Evolutionary conservation across 1,140 invertebrate species (phyloP), one percentile per base, ranked within the genome.

Genomic region (Tribolium madens): DNA sequence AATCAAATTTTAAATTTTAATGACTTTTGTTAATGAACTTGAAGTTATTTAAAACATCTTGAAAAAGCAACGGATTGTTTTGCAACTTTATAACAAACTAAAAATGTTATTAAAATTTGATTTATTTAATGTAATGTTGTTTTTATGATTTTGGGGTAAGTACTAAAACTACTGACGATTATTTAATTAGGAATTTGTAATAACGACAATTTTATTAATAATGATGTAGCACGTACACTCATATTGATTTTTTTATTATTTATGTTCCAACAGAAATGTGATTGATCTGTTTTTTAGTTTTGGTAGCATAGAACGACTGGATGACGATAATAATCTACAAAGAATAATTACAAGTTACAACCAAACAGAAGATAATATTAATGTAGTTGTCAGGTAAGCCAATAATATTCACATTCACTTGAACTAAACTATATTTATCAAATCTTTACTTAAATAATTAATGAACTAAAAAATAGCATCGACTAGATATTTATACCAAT

Each of bases 321-420:
- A 86, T 69, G 81, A 81, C 7, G 82, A 78, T 57, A 83, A 84
- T 73, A 83, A 83, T 70, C 72, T 81, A 14, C 81, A 76, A 68
- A 81, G 83, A 64, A 83, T 86, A 77, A 83, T 84, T 48, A 83
- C 83, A 3, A 84, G 81, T 53, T 83, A 80, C 76, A 83, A 82
- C 68, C 69, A 84, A 77, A 80, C 87, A n/a, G 93, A 94, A 83
- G 93, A 94, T 81, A 94, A 93, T 81, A 94, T 94, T 71, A 94
- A 93, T 84, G 93, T 95, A 10, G 92, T 93, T 15, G 91, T 95
- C 52, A 90, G 92, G 91, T 92, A 78, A 80, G 31, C 69, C 21
- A 69, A 73, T 50, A 79, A 15, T n/a, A 50, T 68, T 36, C 33
- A 36, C 36, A 42, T 68, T 36, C 36, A 42, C 36, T 2, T 42